phyloP scores from a whole-genome alignment of 2,113 vertebrate species.

The Albula goreensis region DNA sequence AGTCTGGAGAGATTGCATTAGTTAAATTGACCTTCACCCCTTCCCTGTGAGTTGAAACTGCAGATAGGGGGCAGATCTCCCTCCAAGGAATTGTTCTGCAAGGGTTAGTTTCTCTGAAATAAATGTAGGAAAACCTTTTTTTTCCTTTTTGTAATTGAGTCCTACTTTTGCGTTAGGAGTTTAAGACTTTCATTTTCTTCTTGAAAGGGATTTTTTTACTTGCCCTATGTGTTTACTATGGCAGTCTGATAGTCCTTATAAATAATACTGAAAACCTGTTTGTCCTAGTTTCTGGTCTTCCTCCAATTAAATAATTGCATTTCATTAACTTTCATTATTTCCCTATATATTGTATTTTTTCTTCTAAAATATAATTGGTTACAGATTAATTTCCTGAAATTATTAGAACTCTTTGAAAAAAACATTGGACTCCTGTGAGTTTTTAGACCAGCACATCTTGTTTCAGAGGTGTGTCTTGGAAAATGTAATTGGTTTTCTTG shows the following conservation, averaged over 20 bases:
- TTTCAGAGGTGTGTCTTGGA: not conserved
- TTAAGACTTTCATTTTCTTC: not conserved
- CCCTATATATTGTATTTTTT: not conserved
- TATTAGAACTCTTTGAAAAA: not conserved
- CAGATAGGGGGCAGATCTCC: not conserved
- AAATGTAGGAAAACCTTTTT: not conserved
- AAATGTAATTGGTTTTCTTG: not conserved
- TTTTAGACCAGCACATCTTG: not conserved
- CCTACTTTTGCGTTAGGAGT: not conserved
- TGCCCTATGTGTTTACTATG: not conserved
- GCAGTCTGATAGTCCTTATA: conserved; percentile 1
- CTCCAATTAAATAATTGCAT: not conserved
- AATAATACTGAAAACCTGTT: not conserved
- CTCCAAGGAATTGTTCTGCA: not conserved
- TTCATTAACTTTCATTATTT: not conserved
- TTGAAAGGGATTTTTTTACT: conserved; percentile 2
- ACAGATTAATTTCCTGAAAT: not conserved
- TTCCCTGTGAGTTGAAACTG: not conserved
- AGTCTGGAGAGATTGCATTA: not conserved
- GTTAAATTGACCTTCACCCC: not conserved
- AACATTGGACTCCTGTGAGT: not conserved
- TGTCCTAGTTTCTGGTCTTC: not conserved
- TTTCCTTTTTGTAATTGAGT: not conserved
- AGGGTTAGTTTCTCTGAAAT: not conserved
- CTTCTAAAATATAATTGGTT: not conserved